A percentile compares a stretch with the other conserved stretches of the same genome.
Conservation (phyloP, 2,888 invertebrate genomes). For the Heliconius hortense region DNA sequence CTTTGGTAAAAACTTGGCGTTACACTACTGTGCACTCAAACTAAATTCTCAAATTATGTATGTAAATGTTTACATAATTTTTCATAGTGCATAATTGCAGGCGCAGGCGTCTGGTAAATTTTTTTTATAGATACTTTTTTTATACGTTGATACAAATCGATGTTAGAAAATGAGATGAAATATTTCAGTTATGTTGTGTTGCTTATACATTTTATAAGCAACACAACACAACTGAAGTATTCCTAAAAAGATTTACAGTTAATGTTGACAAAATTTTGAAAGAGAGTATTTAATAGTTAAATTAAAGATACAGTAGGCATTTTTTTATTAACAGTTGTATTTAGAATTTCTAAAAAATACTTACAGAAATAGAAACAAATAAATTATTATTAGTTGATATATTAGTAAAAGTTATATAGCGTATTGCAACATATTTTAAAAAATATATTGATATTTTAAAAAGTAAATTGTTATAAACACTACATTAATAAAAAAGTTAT, state of each 20-base stretch:
- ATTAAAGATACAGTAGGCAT: no score
- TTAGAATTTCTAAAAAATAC: no score
- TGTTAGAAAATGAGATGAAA: background rate
- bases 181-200: background rate
- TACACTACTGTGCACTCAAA: slow-evolving; percentile 7
- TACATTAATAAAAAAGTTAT: no score
- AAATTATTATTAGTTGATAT: background rate
- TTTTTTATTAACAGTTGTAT: no score
- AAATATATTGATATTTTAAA: background rate
- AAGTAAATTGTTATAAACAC: background rate
- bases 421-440: background rate
- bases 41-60: background rate
- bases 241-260: background rate
- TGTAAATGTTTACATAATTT: background rate
- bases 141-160: background rate
- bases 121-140: background rate
- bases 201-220: no score
- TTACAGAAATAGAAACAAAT: background rate
- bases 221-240: no score
- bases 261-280: background rate
- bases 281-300: background rate
- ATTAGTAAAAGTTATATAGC: no score
- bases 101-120: slow-evolving; percentile 1
- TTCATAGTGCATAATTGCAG: slow-evolving; percentile 12
- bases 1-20: background rate